Percentiles rank a stretch among this genome's conserved stretches.
These are phyloP conservation scores for Synaphobranchus kaupii DNA, from an alignment of 2,797 vertebrate species.

Conservation along the genomic window DNA sequence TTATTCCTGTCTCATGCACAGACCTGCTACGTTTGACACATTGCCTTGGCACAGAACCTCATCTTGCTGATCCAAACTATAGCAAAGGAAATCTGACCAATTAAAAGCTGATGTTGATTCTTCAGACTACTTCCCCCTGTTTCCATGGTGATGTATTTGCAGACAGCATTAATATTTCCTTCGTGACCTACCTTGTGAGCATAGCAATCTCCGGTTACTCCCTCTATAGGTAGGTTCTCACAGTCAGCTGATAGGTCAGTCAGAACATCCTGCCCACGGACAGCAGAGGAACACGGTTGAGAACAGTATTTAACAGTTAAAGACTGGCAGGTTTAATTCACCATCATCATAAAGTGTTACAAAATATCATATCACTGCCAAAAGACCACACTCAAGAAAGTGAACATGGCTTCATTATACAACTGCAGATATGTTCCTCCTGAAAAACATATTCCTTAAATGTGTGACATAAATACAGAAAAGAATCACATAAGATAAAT, in stretches of 20 bases:
- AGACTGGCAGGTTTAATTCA: background rate
- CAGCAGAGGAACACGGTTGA: background rate
- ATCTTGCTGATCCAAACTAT: background rate
- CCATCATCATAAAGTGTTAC: background rate
- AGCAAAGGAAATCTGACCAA: background rate
- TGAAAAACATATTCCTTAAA: no score
- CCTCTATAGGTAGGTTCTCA: constrained; percentile 83
- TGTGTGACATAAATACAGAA: background rate
- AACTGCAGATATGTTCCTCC: no score
- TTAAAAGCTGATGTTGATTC: no score
- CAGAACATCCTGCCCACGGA: constrained; percentile 80
- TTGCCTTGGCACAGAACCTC: background rate
- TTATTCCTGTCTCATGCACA: background rate
- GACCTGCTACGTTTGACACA: background rate
- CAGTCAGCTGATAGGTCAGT: constrained; percentile 93
- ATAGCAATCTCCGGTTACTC: constrained; percentile 82
- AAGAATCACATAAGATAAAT: background rate
- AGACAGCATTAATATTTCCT: background rate
- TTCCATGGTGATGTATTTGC: background rate
- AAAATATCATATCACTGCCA: background rate
- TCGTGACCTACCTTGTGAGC: constrained; percentile 85
- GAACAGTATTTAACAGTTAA: background rate
- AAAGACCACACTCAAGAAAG: background rate
- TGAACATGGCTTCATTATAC: background rate
- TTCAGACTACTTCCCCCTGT: background rate